Evolutionary conservation across 2,797 vertebrate species (phyloP), one percentile per base, ranked within the genome.

Genomic region (Mormyrus proboscirostris): DNA sequence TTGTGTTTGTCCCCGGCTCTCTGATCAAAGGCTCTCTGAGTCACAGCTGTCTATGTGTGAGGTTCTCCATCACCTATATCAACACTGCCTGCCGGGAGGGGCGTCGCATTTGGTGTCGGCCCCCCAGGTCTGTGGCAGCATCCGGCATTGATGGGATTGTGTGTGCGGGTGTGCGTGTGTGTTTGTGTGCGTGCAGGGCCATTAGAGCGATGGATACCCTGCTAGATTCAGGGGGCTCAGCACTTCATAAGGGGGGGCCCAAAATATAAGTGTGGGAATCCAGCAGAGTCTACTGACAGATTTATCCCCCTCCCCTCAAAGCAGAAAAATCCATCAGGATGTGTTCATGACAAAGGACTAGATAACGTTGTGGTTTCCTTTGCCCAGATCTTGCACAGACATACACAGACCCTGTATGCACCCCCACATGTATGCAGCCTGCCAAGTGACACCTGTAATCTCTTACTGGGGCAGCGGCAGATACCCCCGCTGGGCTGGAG

Each of bases 1-100:
- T 33, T 29, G 22, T 25, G 51, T 53, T 79, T n/a, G 86, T 65
- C 89, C 91, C 90, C 89, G 88, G 93, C 92, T 92, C 92, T 95
- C 92, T 94, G 95, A 96, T 96, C 96, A 96, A 95, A 94, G 94
- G 94, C 93, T 93, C 89, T 94, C 92, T 94, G 92, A 94, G 93
- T 94, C 94, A 94, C 94, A 93, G 95, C 93, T 93, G 93, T 94
- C 94, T 94, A 91, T 95, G 94, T 93, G 95, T 95, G 95, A 94
- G 95, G 94, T 95, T 94, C 94, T 94, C 94, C 93, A 94, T 95
- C 95, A 95, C 93, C 95, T 95, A 94, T 93, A 95, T 95, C 94
- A 95, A 95, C 94, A 95, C 92, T 73, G 93, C 94, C 93, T 94
- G 94, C 94, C 94, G 94, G 91, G 83, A 73, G 92, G 88, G 92